Evolutionary conservation across 2,888 invertebrate genomes (phyloP).

Genomic region (Strigamia maritima): DNA sequence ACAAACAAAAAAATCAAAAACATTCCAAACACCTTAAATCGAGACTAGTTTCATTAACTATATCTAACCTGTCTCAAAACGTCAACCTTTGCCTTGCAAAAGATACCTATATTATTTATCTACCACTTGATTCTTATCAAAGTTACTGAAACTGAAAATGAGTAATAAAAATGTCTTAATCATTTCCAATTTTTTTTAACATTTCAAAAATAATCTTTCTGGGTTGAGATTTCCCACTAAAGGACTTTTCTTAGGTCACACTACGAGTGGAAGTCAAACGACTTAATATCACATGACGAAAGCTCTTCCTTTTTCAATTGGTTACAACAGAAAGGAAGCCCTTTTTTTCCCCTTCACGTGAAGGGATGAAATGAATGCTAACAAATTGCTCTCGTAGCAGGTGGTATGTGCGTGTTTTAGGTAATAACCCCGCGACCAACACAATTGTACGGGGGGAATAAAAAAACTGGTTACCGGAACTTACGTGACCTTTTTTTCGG

Average conservation of each 20-base stretch:
- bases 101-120: not conserved
- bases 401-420: not conserved
- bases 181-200: no score
- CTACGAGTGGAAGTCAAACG: not conserved
- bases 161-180: no score
- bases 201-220: not conserved
- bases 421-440: not conserved
- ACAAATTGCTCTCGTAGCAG: conserved; percentile 5
- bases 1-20: not conserved
- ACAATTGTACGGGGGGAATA: not conserved
- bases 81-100: not conserved
- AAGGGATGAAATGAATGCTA: conserved; percentile 18
- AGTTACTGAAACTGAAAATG: not conserved
- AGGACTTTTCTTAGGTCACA: not conserved
- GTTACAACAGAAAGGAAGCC: conserved; percentile 11
- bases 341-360: not conserved
- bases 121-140: not conserved
- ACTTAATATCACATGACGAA: conserved; percentile 20
- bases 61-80: not conserved
- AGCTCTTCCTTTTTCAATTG: conserved; percentile 26
- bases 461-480: not conserved
- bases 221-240: not conserved
- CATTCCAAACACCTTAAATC: not conserved
- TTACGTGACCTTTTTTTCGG: not conserved
- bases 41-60: no score